phyloP scores from a whole-genome alignment of 2,113 vertebrate species.

The Fregetta grallaria region DNA sequence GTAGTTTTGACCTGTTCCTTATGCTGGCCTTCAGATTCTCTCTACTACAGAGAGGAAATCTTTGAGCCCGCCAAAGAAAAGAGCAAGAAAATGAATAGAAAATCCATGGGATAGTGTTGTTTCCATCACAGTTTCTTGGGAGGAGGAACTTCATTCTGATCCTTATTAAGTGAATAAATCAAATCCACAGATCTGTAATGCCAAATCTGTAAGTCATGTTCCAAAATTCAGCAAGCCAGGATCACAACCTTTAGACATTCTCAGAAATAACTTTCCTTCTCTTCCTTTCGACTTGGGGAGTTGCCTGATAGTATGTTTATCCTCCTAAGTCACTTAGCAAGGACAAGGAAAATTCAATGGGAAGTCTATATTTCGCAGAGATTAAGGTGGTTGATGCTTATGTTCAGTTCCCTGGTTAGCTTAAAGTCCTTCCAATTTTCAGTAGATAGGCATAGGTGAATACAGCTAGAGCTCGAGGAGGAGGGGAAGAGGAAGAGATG shows the following conservation, averaged over 20 bases:
- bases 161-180: neutral
- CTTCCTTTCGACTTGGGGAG: neutral
- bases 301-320: neutral
- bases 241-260: neutral
- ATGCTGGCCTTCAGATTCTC: neutral
- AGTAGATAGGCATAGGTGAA: neutral
- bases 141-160: neutral
- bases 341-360: neutral
- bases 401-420: neutral
- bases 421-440: neutral
- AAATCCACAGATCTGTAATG: neutral
- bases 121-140: neutral
- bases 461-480: neutral
- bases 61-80: neutral
- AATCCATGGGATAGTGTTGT: neutral
- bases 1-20: neutral
- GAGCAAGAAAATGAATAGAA: neutral
- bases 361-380: neutral
- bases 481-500: neutral
- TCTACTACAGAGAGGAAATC: neutral
- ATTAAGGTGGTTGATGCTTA: neutral
- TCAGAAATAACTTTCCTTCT: neutral
- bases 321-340: neutral
- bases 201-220: neutral
- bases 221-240: neutral